Conservation (phyloP, 2,888 invertebrate genomes). For the Homarus gammarus region DNA sequence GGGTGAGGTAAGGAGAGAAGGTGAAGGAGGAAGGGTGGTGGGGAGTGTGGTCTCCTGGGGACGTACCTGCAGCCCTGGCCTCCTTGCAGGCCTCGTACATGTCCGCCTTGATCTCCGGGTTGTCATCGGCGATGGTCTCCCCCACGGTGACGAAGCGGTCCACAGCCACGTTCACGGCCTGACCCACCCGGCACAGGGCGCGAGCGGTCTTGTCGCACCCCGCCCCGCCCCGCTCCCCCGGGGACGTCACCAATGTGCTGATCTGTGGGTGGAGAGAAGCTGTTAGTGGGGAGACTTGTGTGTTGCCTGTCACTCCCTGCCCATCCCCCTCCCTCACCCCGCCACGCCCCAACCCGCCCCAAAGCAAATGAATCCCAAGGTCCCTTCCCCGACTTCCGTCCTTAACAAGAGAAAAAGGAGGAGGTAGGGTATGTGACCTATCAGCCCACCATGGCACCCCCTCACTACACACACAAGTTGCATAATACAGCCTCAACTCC, state of each 20-base stretch:
- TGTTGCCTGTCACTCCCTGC: too few species aligned
- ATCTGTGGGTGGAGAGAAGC: constrained; percentile 83
- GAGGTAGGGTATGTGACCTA: too few species aligned
- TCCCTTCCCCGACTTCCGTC: too few species aligned
- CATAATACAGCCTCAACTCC: too few species aligned
- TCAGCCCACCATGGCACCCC: too few species aligned
- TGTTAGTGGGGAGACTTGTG: neutral
- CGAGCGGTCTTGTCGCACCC: constrained; percentile 83
- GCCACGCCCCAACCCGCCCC: too few species aligned
- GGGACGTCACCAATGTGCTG: constrained; percentile 92
- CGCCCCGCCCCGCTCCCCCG: constrained; percentile 78
- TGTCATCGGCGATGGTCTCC: constrained; percentile 98
- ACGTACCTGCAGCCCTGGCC: constrained; percentile 92
- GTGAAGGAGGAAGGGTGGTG: neutral
- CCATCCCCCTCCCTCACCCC: too few species aligned
- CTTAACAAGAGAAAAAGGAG: too few species aligned
- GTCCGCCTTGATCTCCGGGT: constrained; percentile 96
- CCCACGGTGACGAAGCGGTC: constrained; percentile 99
- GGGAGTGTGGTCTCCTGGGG: too few species aligned
- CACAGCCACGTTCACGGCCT: constrained; percentile 97
- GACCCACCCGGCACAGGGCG: constrained; percentile 91
- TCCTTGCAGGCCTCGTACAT: constrained; percentile 99
- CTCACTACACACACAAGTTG: too few species aligned
- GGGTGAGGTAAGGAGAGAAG: neutral
- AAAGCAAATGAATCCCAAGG: too few species aligned